Conservation (phyloP, 2,888 invertebrate species). For the Proisotoma minuta region DNA sequence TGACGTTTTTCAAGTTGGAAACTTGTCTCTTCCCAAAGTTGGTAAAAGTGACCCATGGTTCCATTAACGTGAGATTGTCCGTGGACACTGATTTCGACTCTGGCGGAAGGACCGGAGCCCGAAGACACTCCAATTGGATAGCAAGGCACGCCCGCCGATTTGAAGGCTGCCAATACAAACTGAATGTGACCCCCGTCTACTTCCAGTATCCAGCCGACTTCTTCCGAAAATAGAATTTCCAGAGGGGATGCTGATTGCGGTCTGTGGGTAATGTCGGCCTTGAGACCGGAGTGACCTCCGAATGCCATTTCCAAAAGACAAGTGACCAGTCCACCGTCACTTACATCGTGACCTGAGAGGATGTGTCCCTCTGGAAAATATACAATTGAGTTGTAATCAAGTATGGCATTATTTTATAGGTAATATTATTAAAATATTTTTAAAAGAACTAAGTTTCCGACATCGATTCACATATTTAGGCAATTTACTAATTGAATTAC, state of each 20-base stretch:
- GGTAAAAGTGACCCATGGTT: conserved; percentile 64
- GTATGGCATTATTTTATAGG: background rate
- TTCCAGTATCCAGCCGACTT: conserved; percentile 80
- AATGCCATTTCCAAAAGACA: conserved; percentile 94
- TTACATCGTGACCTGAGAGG: conserved; percentile 87
- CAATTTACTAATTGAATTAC: conserved; percentile 51
- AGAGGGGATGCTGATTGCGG: conserved; percentile 55
- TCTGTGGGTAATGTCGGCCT: conserved; percentile 60
- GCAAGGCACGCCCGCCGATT: conserved; percentile 60
- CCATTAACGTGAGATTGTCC: conserved; percentile 60
- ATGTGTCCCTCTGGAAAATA: conserved; percentile 61
- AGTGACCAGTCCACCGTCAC: conserved; percentile 90
- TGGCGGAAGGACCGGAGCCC: conserved; percentile 63
- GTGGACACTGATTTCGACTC: conserved; percentile 60
- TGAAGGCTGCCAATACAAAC: conserved; percentile 61
- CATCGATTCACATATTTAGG: background rate
- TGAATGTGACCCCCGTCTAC: conserved; percentile 58
- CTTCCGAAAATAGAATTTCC: conserved; percentile 75
- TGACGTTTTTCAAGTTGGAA: conserved; percentile 81
- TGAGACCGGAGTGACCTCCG: conserved; percentile 77
- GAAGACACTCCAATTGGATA: conserved; percentile 64
- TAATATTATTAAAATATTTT: background rate
- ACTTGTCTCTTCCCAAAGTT: conserved; percentile 94
- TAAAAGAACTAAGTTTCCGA: background rate
- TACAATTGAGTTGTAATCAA: too few species aligned